Evolutionary conservation across 2,797 vertebrate genomes (phyloP).

Genomic region (Lagodon rhomboides): DNA sequence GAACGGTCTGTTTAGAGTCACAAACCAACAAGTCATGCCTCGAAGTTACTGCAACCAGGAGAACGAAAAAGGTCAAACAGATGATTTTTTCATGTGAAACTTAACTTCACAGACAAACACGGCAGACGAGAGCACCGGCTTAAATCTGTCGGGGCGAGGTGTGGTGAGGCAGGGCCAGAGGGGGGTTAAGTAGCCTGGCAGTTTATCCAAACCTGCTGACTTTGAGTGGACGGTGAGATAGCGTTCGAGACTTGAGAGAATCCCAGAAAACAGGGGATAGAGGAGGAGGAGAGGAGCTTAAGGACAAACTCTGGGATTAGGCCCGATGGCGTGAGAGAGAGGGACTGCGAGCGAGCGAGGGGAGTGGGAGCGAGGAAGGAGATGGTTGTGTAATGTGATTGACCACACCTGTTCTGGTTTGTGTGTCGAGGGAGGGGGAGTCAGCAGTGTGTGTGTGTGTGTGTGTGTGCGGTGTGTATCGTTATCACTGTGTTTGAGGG

Average conservation of each 20-base stretch:
- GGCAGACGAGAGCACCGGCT: conserved; percentile 48
- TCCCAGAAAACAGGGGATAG: conserved; percentile 79
- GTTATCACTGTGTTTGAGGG: conserved; percentile 36
- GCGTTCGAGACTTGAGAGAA: conserved; percentile 74
- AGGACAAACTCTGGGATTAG: conserved; percentile 82
- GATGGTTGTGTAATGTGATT: conserved; percentile 80
- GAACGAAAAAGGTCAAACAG: conserved; percentile 28
- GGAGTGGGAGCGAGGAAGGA: conserved; percentile 79
- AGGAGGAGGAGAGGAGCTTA: conserved; percentile 81
- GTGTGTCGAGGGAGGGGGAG: conserved; percentile 42
- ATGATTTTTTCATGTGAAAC: conserved; percentile 28
- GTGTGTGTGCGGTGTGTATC: conserved; percentile 54
- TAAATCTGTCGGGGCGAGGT: conserved; percentile 49
- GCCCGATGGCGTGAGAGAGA: conserved; percentile 77
- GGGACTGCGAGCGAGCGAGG: conserved; percentile 54
- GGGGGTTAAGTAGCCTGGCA: conserved; percentile 69
- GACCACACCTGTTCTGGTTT: conserved; percentile 86
- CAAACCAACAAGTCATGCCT: too few relatives aligned
- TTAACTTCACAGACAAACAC: conserved; percentile 60
- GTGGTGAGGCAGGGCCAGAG: conserved; percentile 38
- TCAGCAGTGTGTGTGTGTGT: conserved; percentile 26
- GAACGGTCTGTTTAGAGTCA: too few relatives aligned
- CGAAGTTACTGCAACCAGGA: neutral
- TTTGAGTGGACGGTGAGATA: conserved; percentile 77
- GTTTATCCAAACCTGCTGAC: conserved; percentile 84